These are phyloP conservation scores for Pluvianellus socialis DNA, from an alignment of 2,113 vertebrate species.

Conservation along the genomic window DNA sequence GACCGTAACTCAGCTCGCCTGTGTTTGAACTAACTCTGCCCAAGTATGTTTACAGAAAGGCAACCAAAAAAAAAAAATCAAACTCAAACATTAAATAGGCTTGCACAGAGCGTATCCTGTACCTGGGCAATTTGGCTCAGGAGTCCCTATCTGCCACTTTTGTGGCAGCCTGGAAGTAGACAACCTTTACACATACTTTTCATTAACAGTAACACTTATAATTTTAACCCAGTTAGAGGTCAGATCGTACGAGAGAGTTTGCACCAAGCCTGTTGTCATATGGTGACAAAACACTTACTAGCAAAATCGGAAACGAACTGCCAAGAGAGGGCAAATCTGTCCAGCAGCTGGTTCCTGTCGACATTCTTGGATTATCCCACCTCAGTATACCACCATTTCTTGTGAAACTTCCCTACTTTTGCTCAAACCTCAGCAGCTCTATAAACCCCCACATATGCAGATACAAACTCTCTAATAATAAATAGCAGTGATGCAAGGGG, in stretches of 20 bases:
- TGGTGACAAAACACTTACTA: conserved; percentile 29
- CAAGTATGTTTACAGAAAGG: neutral
- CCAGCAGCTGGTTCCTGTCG: conserved; percentile 67
- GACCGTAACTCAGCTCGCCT: neutral
- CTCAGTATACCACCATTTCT: neutral
- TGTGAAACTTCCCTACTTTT: neutral
- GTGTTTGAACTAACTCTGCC: neutral
- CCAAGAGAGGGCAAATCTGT: conserved; percentile 40
- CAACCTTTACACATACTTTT: neutral
- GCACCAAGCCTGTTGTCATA: conserved; percentile 22
- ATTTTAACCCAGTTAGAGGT: conserved; percentile 23
- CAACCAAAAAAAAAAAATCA: neutral
- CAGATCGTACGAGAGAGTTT: neutral
- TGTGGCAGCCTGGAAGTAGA: neutral
- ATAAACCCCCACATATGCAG: neutral
- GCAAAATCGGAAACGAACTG: conserved; percentile 63
- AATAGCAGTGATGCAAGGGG: neutral
- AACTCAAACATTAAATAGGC: neutral
- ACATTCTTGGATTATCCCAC: neutral
- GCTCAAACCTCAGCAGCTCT: neutral
- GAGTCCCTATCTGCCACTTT: neutral
- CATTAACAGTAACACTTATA: neutral
- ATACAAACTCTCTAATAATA: neutral
- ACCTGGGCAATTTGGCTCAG: neutral
- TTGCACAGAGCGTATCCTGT: neutral